Percentiles rank a stretch among this genome's conserved stretches.
phyloP scores from a whole-genome alignment of 2,888 invertebrate genomes.

The Scrobipalpa atriplicella region DNA sequence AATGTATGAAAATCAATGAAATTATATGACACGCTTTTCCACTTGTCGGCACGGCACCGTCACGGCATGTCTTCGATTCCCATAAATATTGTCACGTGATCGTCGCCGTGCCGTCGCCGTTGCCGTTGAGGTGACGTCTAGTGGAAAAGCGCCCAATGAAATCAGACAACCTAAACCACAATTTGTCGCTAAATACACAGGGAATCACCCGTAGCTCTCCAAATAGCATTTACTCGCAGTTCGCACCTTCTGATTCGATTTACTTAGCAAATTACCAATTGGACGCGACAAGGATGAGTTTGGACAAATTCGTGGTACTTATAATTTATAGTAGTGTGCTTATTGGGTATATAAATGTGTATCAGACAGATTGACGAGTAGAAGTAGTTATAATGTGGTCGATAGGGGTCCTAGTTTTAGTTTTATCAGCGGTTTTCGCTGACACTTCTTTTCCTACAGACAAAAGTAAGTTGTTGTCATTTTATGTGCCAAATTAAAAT shows the following conservation, averaged over 20 bases:
- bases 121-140: too few species aligned
- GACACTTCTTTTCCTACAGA: constrained; percentile 44
- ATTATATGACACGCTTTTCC: too few species aligned
- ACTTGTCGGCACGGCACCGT: too few species aligned
- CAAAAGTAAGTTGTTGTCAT: constrained; percentile 32
- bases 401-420: constrained; percentile 46
- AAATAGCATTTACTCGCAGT: neutral
- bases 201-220: constrained; percentile 39
- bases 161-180: constrained; percentile 40
- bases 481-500: too few species aligned
- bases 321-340: constrained; percentile 44
- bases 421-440: constrained; percentile 40
- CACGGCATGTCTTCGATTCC: too few species aligned
- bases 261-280: constrained; percentile 50
- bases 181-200: constrained; percentile 22
- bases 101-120: too few species aligned
- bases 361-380: constrained; percentile 41
- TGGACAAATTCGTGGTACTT: constrained; percentile 46
- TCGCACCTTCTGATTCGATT: constrained; percentile 38
- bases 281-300: constrained; percentile 37
- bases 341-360: constrained; percentile 61
- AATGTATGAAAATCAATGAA: too few species aligned
- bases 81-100: too few species aligned
- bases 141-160: too few species aligned
- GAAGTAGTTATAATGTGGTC: constrained; percentile 58